Conservation (phyloP, 1,140 invertebrate species). For the Chymomyza costata region DNA sequence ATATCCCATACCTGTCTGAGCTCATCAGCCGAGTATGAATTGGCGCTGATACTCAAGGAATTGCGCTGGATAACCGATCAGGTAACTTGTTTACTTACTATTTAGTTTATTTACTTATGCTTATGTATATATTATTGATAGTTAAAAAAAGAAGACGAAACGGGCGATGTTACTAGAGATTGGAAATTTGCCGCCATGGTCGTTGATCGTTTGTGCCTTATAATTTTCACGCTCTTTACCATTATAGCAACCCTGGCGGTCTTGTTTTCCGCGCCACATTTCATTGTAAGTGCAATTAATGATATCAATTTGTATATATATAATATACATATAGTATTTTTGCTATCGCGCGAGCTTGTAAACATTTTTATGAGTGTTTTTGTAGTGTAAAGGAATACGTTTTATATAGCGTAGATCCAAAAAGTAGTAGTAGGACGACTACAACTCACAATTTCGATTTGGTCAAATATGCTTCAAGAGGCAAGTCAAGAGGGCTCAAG, state of each 20-base stretch:
- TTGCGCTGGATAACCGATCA: constrained; percentile 87
- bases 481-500: no score
- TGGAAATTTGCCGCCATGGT: constrained; percentile 99
- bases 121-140: no score
- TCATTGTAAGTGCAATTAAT: constrained; percentile 78
- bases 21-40: constrained; percentile 85
- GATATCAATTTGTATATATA: no score
- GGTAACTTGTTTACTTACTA: constrained; percentile 74
- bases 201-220: constrained; percentile 98
- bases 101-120: constrained; percentile 14
- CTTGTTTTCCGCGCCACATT: constrained; percentile 95
- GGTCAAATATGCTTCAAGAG: no score
- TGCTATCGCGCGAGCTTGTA: no score
- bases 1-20: constrained; percentile 80
- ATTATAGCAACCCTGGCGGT: constrained; percentile 97
- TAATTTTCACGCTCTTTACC: constrained; percentile 98
- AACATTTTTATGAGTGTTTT: no score
- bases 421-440: no score
- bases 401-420: no score
- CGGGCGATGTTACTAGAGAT: constrained; percentile 92
- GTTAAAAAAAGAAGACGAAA: constrained; percentile 91
- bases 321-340: no score
- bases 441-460: no score
- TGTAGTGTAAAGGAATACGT: no score
- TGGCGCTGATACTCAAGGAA: constrained; percentile 95